phyloP scores from a whole-genome alignment of 2,797 vertebrate genomes.

The Pogonophryne albipinna region DNA sequence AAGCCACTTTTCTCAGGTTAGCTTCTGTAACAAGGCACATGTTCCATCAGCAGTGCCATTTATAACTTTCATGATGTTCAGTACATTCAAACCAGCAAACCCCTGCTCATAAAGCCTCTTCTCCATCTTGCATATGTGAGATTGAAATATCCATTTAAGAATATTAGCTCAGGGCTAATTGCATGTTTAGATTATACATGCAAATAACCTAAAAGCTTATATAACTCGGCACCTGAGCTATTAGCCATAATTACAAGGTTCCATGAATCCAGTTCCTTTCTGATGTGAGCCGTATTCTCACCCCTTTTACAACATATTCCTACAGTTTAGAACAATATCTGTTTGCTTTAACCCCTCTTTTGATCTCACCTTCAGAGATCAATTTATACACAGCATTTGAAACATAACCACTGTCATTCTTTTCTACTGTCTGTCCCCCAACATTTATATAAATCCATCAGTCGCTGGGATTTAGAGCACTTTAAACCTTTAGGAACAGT shows the following conservation, averaged over 20 bases:
- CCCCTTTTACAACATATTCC: slow-evolving; percentile 17
- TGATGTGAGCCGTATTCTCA: neutral
- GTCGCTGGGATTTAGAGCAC: no score
- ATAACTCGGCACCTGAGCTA: slow-evolving; percentile 21
- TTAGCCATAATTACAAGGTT: neutral
- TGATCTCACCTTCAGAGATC: no score
- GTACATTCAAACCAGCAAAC: neutral
- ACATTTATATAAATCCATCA: no score
- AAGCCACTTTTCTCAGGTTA: no score
- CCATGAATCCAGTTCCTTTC: neutral
- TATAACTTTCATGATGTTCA: neutral
- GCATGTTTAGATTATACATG: slow-evolving; percentile 17
- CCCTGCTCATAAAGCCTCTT: neutral
- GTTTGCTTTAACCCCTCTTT: no score
- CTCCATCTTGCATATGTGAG: neutral
- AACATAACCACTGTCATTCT: no score
- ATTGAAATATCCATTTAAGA: neutral
- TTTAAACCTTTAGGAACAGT: no score
- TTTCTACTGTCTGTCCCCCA: no score
- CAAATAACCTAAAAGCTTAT: slow-evolving; percentile 21
- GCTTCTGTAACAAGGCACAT: no score
- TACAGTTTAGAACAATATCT: no score
- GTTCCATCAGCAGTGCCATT: neutral
- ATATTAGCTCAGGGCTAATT: slow-evolving; percentile 2
- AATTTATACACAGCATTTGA: no score